phyloP scores from a whole-genome alignment of 2,113 vertebrate genomes.

The Beaufortia kweichowensis region DNA sequence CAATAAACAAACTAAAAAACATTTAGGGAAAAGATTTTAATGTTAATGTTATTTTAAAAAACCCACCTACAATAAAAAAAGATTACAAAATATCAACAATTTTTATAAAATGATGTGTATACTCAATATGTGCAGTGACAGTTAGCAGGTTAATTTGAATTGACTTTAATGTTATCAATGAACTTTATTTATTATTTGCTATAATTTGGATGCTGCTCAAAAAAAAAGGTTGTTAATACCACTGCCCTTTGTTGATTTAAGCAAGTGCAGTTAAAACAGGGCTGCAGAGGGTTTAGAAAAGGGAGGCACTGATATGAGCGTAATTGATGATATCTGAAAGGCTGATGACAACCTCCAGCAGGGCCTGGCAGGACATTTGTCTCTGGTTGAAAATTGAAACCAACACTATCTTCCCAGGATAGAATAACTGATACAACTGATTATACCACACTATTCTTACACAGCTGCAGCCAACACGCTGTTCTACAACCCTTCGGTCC shows the following conservation, averaged over 20 bases:
- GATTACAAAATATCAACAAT: no score
- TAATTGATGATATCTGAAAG: constrained; percentile 52
- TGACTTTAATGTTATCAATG: neutral
- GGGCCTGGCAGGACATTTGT: constrained; percentile 46
- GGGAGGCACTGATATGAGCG: constrained; percentile 32
- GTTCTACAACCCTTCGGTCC: neutral
- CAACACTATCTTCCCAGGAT: constrained; percentile 8
- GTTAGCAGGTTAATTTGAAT: no score
- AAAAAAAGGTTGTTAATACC: neutral
- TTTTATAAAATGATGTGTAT: no score
- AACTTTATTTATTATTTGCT: no score
- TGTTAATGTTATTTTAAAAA: no score
- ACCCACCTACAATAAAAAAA: no score
- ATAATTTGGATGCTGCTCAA: neutral
- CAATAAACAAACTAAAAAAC: no score
- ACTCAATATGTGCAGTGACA: no score
- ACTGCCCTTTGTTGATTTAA: neutral
- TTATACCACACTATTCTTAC: constrained; percentile 18
- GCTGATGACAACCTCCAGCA: constrained; percentile 44
- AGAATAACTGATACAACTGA: constrained; percentile 32
- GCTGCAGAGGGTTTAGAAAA: constrained; percentile 31
- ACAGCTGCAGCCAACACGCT: neutral
- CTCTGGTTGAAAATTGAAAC: constrained; percentile 46
- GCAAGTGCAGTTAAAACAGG: constrained; percentile 2
- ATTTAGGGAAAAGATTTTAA: no score